These are phyloP conservation scores for Ivindomyrus marchei DNA, from an alignment of 2,113 vertebrate species.

Conservation along the genomic window DNA sequence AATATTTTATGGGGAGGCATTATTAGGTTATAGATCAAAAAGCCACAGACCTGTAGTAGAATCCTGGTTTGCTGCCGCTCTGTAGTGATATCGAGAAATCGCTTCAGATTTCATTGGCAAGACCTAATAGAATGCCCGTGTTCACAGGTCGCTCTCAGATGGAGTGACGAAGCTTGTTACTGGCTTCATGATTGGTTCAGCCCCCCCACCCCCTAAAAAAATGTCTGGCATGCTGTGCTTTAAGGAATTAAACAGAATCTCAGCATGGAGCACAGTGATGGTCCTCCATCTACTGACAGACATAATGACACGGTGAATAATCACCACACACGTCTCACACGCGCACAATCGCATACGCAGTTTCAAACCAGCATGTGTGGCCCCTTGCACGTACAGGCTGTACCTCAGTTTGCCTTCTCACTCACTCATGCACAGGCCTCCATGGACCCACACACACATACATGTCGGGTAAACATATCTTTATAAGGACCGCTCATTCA, in stretches of 20 bases:
- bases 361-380: not conserved
- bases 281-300: not conserved
- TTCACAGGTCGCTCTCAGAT: not conserved
- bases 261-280: not conserved
- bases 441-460: not conserved
- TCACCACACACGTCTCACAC: not conserved
- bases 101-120: not conserved
- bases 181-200: not conserved
- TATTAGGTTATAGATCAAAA: slow-evolving; percentile 9
- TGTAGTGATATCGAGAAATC: not conserved
- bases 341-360: not conserved
- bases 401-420: not conserved
- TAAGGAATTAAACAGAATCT: not conserved
- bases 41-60: not conserved
- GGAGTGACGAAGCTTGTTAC: not conserved
- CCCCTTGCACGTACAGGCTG: not conserved
- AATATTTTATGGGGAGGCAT: slow-evolving; percentile 4
- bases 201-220: not conserved
- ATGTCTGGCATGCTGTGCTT: not conserved
- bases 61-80: not conserved
- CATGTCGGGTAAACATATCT: not conserved
- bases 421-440: not conserved
- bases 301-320: not conserved
- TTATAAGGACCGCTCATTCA: no score
- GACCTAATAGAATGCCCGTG: no score